These are phyloP conservation scores for Corella eumyota DNA, from an alignment of 23 tunicate species.

Conservation along the genomic window DNA sequence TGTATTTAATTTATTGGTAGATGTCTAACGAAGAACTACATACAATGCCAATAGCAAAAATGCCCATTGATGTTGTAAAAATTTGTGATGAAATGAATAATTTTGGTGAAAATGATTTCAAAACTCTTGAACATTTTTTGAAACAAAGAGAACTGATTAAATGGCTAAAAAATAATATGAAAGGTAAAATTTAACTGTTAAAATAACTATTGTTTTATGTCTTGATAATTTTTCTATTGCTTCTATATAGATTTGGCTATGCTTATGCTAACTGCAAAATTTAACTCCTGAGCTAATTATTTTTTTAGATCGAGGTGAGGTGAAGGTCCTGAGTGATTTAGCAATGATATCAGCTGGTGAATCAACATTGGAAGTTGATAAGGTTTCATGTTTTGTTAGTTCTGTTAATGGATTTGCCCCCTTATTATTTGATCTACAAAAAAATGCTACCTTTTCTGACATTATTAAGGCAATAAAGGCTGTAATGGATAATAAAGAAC, in stretches of 20 bases:
- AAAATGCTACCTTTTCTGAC: conserved; percentile 20
- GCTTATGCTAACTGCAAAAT: too few species aligned
- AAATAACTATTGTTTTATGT: too few species aligned
- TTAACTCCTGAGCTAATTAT: too few species aligned
- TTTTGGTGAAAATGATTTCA: too few species aligned
- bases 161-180: conserved; percentile 63
- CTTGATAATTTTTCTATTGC: conserved; percentile 1
- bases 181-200: conserved; percentile 11
- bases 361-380: conserved; percentile 42
- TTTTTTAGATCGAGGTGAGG: conserved; percentile 64
- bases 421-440: conserved; percentile 43
- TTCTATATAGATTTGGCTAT: too few species aligned
- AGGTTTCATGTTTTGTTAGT: conserved; percentile 61
- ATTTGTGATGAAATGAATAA: background rate
- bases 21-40: too few species aligned
- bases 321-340: conserved; percentile 72
- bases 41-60: too few species aligned
- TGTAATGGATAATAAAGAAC: conserved; percentile 14
- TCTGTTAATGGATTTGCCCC: conserved; percentile 89
- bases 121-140: conserved; percentile 9
- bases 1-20: too few species aligned
- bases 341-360: conserved; percentile 86
- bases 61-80: background rate
- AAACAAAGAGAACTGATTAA: conserved; percentile 35
- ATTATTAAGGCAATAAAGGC: conserved; percentile 16